Evolutionary conservation across 2,888 invertebrate species (phyloP), one percentile per base, ranked within the genome.

Genomic region (Rhopalosiphum nymphaeae): DNA sequence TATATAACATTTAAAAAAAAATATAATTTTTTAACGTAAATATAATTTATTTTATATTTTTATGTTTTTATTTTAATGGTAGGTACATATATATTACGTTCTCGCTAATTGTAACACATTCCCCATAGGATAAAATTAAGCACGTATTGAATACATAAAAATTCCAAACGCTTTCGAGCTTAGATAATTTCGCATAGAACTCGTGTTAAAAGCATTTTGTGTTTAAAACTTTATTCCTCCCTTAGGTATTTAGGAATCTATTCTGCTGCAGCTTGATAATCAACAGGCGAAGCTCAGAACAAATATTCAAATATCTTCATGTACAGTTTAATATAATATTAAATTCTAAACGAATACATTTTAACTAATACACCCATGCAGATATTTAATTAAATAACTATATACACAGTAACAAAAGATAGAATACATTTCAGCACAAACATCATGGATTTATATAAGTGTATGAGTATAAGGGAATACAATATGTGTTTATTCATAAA

Each of bases 291-390:
- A 57, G 44, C 56, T n/a, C 57, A 57, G 29, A 57, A 44, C 89
- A 61, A 61, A 89, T 89, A 89, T 89, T 44, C 44, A 57, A 89
- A 89, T 89, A 89, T 89, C 44, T 89, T 57, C 44, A 86, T 86
- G 86, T 13, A 46, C 46, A 86, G 26, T 86, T 86, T 46, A 86
- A n/a, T 86, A 85, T 44, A 44, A 29, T 46, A 86, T 86, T 86
- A 46, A 86, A 86, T 46, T 44, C 86, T 56, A 56, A 89, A 53
- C 53, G 87, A 78, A 89, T 44, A 57, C 36, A 89, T 57, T 89
- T 89, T 29, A 57, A 44, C 57, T 44, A 89, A 56, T 44, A 89
- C 26, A 89, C 26, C 44, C 10, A 29, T 42, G 25, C 53, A 26
- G 29, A 46, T 9, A 86, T 57, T 42, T 56, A 89, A 89, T 89